Percentiles rank a stretch among this genome's conserved stretches.
These are phyloP conservation scores for Drosophila nigromelanica DNA, from an alignment of 1,140 invertebrate species.

Conservation along the genomic window DNA sequence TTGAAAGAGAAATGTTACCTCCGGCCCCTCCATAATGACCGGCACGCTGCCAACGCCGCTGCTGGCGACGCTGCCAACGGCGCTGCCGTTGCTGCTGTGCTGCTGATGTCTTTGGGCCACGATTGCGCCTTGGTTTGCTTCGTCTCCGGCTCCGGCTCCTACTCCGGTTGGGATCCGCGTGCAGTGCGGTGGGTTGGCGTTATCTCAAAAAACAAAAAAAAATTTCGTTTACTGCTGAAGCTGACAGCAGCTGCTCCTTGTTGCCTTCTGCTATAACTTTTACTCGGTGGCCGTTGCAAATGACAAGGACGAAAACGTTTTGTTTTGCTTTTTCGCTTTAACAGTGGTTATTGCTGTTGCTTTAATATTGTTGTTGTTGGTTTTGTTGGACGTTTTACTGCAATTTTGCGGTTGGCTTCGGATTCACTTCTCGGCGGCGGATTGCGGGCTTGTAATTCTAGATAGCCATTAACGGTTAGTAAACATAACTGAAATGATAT, in stretches of 20 bases:
- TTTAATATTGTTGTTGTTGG: slow-evolving; percentile 11
- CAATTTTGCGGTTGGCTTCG: slow-evolving; percentile 41
- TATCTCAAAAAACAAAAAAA: slow-evolving; percentile 61
- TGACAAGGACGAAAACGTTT: slow-evolving; percentile 73
- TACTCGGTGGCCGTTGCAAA: slow-evolving; percentile 52
- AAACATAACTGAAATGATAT: slow-evolving; percentile 34
- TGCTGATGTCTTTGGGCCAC: slow-evolving; percentile 64
- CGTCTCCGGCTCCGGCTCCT: slow-evolving; percentile 11
- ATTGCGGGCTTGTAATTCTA: slow-evolving; percentile 23
- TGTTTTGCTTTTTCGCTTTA: slow-evolving; percentile 29
- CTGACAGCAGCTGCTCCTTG: slow-evolving; percentile 29
- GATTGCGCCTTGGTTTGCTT: slow-evolving; percentile 40
- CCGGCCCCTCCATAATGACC: slow-evolving; percentile 88
- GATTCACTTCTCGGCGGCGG: slow-evolving; percentile 28
- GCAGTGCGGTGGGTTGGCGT: background rate
- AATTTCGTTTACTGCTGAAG: slow-evolving; percentile 40
- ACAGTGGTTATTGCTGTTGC: slow-evolving; percentile 39
- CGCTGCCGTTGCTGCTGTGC: slow-evolving; percentile 53
- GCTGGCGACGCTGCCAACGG: slow-evolving; percentile 32
- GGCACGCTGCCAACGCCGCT: slow-evolving; percentile 64
- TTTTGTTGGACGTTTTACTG: slow-evolving; percentile 47
- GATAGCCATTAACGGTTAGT: slow-evolving; percentile 34
- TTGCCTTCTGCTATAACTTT: background rate
- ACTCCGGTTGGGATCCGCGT: background rate
- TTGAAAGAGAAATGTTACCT: slow-evolving; percentile 97